Evolutionary conservation across 2,113 vertebrate species (phyloP).

Genomic region (Clinocottus analis): DNA sequence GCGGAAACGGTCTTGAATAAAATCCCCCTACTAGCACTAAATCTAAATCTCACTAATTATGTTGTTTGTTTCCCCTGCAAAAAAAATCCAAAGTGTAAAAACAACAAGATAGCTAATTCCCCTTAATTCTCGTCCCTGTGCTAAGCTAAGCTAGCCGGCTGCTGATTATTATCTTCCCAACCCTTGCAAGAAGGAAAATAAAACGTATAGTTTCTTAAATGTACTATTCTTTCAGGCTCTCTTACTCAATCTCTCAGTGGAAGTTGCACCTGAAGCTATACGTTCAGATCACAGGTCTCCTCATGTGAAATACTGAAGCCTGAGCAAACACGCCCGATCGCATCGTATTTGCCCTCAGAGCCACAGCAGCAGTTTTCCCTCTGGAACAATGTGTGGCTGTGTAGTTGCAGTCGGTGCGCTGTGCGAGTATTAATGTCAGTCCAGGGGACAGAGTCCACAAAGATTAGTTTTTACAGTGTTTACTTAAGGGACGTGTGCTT

Average conservation of each 20-base stretch:
- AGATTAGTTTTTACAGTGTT: slow-evolving; percentile 34
- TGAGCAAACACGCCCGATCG: slow-evolving; percentile 17
- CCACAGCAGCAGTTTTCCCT: background rate
- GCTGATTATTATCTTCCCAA: background rate
- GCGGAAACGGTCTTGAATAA: too few relatives aligned
- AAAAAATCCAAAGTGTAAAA: slow-evolving; percentile 2
- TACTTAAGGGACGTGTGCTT: slow-evolving; percentile 4
- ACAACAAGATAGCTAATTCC: background rate
- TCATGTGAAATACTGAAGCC: background rate
- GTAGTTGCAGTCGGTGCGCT: background rate
- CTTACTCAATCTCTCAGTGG: background rate
- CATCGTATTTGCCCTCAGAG: background rate
- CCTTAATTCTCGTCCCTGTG: background rate
- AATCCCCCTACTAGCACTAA: background rate
- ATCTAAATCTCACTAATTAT: background rate
- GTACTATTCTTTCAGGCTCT: background rate
- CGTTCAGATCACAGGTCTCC: background rate
- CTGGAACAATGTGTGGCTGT: slow-evolving; percentile 16
- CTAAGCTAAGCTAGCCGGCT: background rate
- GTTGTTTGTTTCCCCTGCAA: background rate
- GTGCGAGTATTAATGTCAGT: slow-evolving; percentile 14
- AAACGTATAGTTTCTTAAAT: background rate
- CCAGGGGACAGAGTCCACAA: slow-evolving; percentile 27
- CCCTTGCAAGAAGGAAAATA: background rate
- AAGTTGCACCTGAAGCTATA: background rate